phyloP scores from a whole-genome alignment of 1,140 invertebrate species.

The Streblospio benedicti region DNA sequence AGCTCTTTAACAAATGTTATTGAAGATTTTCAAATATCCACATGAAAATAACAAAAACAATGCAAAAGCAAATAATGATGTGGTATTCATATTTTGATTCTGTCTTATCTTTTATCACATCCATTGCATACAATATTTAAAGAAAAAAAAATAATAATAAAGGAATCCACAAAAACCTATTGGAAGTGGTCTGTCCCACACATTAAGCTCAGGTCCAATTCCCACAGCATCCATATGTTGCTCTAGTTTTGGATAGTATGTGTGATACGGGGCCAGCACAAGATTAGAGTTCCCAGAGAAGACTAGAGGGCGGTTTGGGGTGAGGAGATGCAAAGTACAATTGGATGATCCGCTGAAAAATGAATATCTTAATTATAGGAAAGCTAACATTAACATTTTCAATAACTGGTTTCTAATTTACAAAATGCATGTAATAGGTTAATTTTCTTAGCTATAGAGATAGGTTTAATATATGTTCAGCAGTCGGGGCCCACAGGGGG shows the following conservation, averaged over 20 bases:
- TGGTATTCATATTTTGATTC: too few species aligned
- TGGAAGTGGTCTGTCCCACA: constrained; percentile 45
- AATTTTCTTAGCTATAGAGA: too few species aligned
- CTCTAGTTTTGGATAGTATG: constrained; percentile 39
- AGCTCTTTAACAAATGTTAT: neutral
- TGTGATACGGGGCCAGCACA: constrained; percentile 43
- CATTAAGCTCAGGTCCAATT: constrained; percentile 28
- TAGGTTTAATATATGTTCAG: too few species aligned
- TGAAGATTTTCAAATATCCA: neutral
- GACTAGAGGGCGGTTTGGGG: constrained; percentile 40
- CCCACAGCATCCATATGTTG: constrained; percentile 38
- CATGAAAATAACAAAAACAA: neutral
- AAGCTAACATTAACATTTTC: too few species aligned
- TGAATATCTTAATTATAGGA: neutral
- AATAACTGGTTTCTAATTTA: too few species aligned
- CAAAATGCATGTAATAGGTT: too few species aligned
- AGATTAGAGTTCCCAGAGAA: constrained; percentile 40
- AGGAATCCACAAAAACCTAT: too few species aligned
- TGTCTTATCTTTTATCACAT: too few species aligned
- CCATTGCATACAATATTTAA: too few species aligned
- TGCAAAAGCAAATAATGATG: too few species aligned
- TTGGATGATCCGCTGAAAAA: constrained; percentile 36
- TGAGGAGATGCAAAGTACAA: constrained; percentile 42
- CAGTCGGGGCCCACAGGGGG: too few species aligned
- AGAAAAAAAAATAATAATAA: neutral